These are phyloP conservation scores for Nibea albiflora DNA, from an alignment of 2,113 vertebrate genomes.

Conservation along the genomic window DNA sequence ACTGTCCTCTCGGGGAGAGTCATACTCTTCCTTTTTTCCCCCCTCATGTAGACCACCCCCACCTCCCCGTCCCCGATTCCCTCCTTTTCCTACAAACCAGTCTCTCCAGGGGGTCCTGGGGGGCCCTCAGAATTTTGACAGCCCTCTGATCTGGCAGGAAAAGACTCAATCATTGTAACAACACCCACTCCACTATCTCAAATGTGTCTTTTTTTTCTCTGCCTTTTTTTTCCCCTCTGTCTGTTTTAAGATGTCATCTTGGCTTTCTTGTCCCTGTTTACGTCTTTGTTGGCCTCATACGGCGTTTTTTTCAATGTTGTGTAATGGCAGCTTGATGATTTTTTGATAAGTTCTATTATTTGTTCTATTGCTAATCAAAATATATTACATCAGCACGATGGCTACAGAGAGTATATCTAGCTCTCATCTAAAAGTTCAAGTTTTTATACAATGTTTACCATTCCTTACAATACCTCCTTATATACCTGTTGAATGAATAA, in stretches of 20 bases:
- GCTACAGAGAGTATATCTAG: background rate
- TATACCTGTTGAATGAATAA: too few relatives aligned
- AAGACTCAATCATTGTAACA: conserved; percentile 78
- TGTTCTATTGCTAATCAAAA: conserved; percentile 1
- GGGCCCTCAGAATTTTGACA: conserved; percentile 70
- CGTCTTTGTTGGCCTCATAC: conserved; percentile 26
- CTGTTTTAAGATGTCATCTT: conserved; percentile 57
- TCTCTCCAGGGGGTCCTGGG: conserved; percentile 68
- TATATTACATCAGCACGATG: background rate
- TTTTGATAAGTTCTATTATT: background rate
- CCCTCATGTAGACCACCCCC: conserved; percentile 38
- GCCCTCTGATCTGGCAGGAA: conserved; percentile 77
- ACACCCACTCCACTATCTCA: conserved; percentile 70
- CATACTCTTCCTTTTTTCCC: conserved; percentile 12
- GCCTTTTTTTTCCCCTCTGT: conserved; percentile 54
- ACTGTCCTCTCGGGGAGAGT: conserved; percentile 30
- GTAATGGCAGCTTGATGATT: conserved; percentile 23
- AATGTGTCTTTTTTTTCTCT: conserved; percentile 40
- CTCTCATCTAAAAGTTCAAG: background rate
- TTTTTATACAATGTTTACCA: too few relatives aligned
- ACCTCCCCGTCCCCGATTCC: conserved; percentile 25
- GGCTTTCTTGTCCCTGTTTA: conserved; percentile 38
- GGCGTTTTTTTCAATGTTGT: conserved; percentile 17
- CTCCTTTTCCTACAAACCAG: conserved; percentile 57
- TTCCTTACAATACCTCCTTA: too few relatives aligned